Evolutionary conservation across 2,797 vertebrate genomes (phyloP), one percentile per base, ranked within the genome.

Genomic region (Aplochiton taeniatus): DNA sequence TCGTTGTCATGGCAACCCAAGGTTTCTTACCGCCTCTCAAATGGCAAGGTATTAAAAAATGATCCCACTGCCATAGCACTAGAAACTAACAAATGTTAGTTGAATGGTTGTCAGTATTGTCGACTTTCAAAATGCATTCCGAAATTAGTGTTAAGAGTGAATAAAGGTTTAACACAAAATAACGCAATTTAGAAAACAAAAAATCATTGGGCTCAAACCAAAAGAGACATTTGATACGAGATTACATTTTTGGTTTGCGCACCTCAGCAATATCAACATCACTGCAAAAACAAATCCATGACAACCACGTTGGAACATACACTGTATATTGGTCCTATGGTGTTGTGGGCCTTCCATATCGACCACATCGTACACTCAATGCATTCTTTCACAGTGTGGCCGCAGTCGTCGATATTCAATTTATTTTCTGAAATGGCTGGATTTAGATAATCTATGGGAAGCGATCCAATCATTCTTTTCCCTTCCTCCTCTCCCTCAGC

Each of bases 391-490:
- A n/a, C n/a, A n/a, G n/a, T n/a, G n/a, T n/a, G n/a, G n/a, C n/a
- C n/a, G n/a, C n/a, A n/a, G 83, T 83, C 87, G 90, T 90, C 88
- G 88, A 89, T 89, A 91, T 88, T 89, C 85, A 74, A 85, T 88
- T 84, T 83, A 79, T 18, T 73, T 56, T 61, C 77, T 67, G 66
- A 71, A 18, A 1, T 68, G 77, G 64, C 90, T 91, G 87, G 78
- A 88, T 90, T 90, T 91, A 84, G 88, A 90, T n/a, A 89, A 90
- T 92, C 87, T 88, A 90, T 76, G 89, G 87, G 80, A 91, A 89
- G 87, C 86, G 88, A 90, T 91, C 91, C 90, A 85, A 83, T 86
- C 75, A 76, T 84, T 91, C 84, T 88, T 90, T 89, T 90, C 77
- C 89, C 67, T 16, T 9, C 66, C 63, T 41, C 11, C 65, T 20